phyloP scores from a whole-genome alignment of 2,113 vertebrate genomes.

The Hippocampus comes region DNA sequence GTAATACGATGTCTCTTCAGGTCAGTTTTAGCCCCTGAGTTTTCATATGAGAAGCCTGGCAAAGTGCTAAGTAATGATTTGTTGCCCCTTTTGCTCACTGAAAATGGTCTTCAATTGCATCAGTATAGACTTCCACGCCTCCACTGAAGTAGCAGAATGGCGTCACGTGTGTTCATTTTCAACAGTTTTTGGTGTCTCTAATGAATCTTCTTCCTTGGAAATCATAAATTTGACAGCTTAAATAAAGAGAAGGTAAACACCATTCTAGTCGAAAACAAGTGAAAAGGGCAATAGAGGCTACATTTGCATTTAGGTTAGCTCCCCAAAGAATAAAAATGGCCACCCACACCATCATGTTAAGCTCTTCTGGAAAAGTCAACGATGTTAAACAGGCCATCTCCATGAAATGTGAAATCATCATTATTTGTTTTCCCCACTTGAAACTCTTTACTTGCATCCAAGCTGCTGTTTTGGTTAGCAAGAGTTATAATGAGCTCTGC shows the following conservation, averaged over 20 bases:
- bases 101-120: constrained; percentile 52
- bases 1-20: not conserved
- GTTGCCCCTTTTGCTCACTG: constrained; percentile 33
- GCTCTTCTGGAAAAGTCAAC: no score
- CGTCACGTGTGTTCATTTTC: constrained; percentile 1
- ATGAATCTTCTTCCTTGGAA: constrained; percentile 9
- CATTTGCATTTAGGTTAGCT: not conserved
- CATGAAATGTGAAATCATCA: no score
- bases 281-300: constrained; percentile 30
- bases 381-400: no score
- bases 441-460: no score
- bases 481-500: not conserved
- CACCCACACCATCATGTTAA: no score
- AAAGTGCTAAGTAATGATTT: constrained; percentile 53
- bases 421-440: no score
- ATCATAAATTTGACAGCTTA: constrained; percentile 20
- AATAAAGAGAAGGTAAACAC: not conserved
- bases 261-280: constrained; percentile 38
- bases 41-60: constrained; percentile 27
- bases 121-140: constrained; percentile 59
- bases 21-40: constrained; percentile 21
- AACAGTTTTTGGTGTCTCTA: not conserved
- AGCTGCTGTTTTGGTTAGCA: not conserved
- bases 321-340: no score
- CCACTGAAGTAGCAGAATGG: constrained; percentile 22